A percentile compares a stretch with the other conserved stretches of the same genome.
Evolutionary conservation across 2,113 vertebrate genomes (phyloP).

Genomic region (Rafetus swinhoei): DNA sequence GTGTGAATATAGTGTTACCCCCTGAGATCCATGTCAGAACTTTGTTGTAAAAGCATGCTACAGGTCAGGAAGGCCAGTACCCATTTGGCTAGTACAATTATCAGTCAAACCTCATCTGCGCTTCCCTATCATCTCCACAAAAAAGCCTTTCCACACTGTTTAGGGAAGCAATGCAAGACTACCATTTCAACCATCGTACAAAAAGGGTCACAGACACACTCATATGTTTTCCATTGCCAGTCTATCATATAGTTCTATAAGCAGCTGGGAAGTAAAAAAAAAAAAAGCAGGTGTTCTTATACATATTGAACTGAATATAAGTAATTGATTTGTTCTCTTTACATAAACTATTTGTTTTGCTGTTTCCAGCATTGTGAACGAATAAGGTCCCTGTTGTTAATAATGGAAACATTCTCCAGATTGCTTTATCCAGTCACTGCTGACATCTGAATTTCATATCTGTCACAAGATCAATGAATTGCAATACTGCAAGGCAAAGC

Average conservation of each 20-base stretch:
- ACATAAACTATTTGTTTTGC: constrained; percentile 21
- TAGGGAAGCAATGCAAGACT: background rate
- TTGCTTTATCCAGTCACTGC: background rate
- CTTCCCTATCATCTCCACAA: background rate
- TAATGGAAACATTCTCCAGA: constrained; percentile 22
- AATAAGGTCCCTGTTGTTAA: constrained; percentile 10
- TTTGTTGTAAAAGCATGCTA: background rate
- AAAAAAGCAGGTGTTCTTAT: constrained; percentile 7
- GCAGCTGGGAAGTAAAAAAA: background rate
- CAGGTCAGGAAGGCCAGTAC: background rate
- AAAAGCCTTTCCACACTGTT: background rate
- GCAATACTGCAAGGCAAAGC: background rate
- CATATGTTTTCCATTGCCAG: background rate
- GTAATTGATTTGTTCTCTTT: background rate
- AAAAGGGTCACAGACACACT: background rate
- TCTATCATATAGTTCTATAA: background rate
- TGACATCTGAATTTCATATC: constrained; percentile 9
- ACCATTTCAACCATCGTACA: background rate
- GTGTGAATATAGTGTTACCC: background rate
- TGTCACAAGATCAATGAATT: constrained; percentile 21
- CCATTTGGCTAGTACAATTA: background rate
- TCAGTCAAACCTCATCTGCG: background rate
- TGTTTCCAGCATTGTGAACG: constrained; percentile 13
- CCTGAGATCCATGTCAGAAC: background rate
- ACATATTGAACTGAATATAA: background rate